Base-by-base conservation (phyloP, 2,888 invertebrate species). In the Cacoxenus indagator region DNA sequence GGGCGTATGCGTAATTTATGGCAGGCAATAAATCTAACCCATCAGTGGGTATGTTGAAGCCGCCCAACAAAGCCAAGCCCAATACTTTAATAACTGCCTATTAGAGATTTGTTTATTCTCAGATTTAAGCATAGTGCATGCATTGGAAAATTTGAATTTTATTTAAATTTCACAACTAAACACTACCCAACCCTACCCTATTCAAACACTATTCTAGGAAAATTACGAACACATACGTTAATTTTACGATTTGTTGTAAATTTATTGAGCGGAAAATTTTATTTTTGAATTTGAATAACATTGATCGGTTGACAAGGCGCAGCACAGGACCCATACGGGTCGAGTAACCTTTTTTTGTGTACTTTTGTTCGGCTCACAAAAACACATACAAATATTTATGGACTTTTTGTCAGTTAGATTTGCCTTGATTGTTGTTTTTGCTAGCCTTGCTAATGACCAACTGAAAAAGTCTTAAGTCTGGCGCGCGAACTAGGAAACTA, bases 181-280 rank as follows among this genome's bases (percentile, higher is more conserved):
- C 8, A 37, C 37, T 8, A 8, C 5, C 0, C 37, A 37, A 37
- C 8, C 8, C 8, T 1, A 31, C 31, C 31, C 8, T 11, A 37
- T 11, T 11, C 8, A 37, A 5, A 37, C 8, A 5, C 14, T 37
- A 1, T 37, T 8, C 37, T 37, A 11, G 37, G 2, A 4, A 68
- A 31, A 82, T 80, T 80, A 82, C 76, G 72, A 73, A 81, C 81
- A 81, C 83, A 81, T 81, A 83, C 82, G 70, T 70, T 81, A 73
- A 64, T 73, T 75, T 77, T 77, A 69, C 59, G n/a, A 69, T 73
- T 70, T 75, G 70, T 67, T 75, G 67, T 67, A 72, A 82, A 75
- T 82, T 80, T 82, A 82, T 80, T 82, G 80, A 77, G 83, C 80
- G 83, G 78, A 79, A 80, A 82, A 80, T 80, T 73, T 76, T 81